A percentile compares a stretch with the other conserved stretches of the same genome.
Conservation (phyloP, 2,888 invertebrate species). For the Scaeva pyrastri region DNA sequence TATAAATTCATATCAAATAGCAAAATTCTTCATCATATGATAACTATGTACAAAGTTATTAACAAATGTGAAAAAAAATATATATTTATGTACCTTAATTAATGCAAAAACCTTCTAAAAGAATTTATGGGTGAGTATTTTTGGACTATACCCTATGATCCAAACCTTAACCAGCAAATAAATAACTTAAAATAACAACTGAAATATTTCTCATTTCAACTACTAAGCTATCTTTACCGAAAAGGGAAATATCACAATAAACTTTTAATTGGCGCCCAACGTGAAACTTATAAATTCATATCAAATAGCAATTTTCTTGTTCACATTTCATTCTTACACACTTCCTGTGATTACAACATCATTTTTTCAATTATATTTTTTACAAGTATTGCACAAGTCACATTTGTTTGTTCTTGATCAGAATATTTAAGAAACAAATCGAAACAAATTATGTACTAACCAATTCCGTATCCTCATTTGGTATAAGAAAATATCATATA, state of each 20-base stretch:
- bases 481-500: constrained; percentile 23
- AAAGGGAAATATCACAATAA: not conserved
- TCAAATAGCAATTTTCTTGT: too few relatives aligned
- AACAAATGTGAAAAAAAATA: too few relatives aligned
- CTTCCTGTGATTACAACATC: not conserved
- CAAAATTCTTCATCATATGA: too few relatives aligned
- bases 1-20: not conserved
- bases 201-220: too few relatives aligned
- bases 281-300: not conserved
- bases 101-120: too few relatives aligned
- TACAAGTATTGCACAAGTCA: not conserved
- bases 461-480: constrained; percentile 43
- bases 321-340: not conserved
- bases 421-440: not conserved
- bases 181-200: too few relatives aligned
- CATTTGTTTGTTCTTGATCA: not conserved
- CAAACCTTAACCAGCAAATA: too few relatives aligned
- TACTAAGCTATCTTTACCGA: too few relatives aligned
- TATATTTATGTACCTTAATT: too few relatives aligned
- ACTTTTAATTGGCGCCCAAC: not conserved
- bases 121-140: too few relatives aligned
- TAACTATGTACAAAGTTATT: too few relatives aligned
- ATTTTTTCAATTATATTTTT: not conserved
- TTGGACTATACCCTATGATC: too few relatives aligned
- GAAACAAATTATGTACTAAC: not conserved